phyloP scores from a whole-genome alignment of 2,797 vertebrate genomes.

The Vultur gryphus region DNA sequence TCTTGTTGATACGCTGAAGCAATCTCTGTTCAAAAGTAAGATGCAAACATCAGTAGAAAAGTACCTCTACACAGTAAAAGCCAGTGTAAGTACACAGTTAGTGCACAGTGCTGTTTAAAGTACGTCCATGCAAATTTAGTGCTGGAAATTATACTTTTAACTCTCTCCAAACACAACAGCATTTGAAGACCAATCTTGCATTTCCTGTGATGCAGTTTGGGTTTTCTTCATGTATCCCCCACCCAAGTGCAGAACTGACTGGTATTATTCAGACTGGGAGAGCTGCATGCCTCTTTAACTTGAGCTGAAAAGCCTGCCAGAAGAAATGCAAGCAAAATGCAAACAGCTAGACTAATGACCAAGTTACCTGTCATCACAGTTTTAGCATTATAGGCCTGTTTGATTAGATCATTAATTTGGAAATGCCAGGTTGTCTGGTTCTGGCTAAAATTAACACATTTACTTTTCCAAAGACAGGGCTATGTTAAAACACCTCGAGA shows the following conservation, averaged over 20 bases:
- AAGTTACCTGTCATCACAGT: neutral
- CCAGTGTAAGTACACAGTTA: neutral
- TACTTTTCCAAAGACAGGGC: neutral
- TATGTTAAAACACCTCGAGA: neutral
- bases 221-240: neutral
- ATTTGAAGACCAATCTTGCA: neutral
- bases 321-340: neutral
- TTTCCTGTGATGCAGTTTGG: neutral
- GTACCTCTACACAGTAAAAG: neutral
- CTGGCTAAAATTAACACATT: neutral
- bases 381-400: neutral
- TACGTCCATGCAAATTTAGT: neutral
- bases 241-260: neutral
- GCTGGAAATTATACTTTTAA: neutral
- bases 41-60: neutral
- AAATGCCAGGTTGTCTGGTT: neutral
- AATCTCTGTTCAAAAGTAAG: neutral
- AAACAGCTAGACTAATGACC: neutral
- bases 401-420: neutral
- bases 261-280: neutral
- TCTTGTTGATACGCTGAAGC: neutral
- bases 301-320: neutral
- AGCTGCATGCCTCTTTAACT: neutral
- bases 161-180: neutral
- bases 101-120: neutral